A percentile compares a stretch with the other conserved stretches of the same genome.
phyloP scores from a whole-genome alignment of 2,113 vertebrate genomes.

The Triplophysa rosa region DNA sequence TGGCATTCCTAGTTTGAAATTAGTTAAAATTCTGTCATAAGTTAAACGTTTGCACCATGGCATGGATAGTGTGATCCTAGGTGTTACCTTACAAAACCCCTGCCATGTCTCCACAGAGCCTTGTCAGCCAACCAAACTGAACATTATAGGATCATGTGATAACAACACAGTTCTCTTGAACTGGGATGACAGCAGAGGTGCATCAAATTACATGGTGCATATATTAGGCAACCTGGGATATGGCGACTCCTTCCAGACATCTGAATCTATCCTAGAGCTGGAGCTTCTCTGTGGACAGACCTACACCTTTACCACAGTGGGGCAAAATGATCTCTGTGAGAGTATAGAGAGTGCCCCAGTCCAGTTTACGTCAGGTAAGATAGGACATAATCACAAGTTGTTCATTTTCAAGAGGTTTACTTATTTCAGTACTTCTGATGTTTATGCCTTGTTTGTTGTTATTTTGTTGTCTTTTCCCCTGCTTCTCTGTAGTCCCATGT shows the following conservation, averaged over 20 bases:
- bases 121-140: constrained; percentile 66
- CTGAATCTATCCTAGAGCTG: constrained; percentile 45
- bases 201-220: constrained; percentile 59
- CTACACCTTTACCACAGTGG: constrained; percentile 67
- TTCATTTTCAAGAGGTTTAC: too few relatives aligned
- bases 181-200: constrained; percentile 68
- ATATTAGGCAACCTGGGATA: constrained; percentile 67
- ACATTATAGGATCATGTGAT: constrained; percentile 62
- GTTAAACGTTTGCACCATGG: too few relatives aligned
- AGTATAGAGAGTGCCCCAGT: constrained; percentile 57
- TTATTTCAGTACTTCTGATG: too few relatives aligned
- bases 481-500: constrained; percentile 68
- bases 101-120: constrained; percentile 63
- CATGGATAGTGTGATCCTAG: too few relatives aligned
- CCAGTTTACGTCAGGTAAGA: constrained; percentile 67
- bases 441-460: background rate
- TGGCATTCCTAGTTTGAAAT: too few relatives aligned
- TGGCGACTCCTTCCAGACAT: constrained; percentile 53
- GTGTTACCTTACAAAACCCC: background rate
- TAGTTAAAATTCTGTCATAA: too few relatives aligned
- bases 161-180: constrained; percentile 60
- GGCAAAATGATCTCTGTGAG: constrained; percentile 60
- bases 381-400: background rate
- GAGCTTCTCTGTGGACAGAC: constrained; percentile 72
- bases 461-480: background rate